Conservation (phyloP, 2,113 vertebrate species). For the Opisthocomus hoazin region DNA sequence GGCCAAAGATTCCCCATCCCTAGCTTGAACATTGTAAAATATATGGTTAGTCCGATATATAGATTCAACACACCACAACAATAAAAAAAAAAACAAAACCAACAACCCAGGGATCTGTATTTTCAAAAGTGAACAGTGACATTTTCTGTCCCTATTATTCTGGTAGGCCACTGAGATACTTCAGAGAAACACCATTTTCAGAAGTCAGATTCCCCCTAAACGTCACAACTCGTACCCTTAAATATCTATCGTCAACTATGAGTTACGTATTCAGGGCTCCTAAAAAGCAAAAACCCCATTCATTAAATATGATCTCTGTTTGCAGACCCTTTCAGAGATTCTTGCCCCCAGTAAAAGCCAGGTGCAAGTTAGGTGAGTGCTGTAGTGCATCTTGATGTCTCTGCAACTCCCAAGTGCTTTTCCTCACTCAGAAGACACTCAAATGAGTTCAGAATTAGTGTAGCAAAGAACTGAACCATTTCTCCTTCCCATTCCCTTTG, state of each 20-base stretch:
- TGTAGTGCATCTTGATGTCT: background rate
- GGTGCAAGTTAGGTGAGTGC: background rate
- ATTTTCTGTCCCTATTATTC: background rate
- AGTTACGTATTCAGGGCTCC: background rate
- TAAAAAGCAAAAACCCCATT: background rate
- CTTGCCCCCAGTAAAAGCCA: background rate
- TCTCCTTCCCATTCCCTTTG: background rate
- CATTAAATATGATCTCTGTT: background rate
- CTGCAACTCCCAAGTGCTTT: background rate
- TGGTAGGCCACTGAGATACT: background rate
- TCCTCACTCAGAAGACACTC: background rate
- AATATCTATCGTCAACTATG: background rate
- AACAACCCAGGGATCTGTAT: background rate
- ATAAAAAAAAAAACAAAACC: background rate
- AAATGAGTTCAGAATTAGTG: background rate
- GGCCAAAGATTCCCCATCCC: background rate
- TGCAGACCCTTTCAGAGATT: background rate
- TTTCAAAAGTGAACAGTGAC: background rate
- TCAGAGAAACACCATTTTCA: background rate
- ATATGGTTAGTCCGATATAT: background rate
- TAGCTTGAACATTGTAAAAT: background rate
- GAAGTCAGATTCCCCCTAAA: background rate
- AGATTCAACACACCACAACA: background rate
- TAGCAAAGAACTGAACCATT: background rate
- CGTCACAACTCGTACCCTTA: background rate